Evolutionary conservation across 2,888 invertebrate genomes (phyloP).

Genomic region (Prenolepis imparis): DNA sequence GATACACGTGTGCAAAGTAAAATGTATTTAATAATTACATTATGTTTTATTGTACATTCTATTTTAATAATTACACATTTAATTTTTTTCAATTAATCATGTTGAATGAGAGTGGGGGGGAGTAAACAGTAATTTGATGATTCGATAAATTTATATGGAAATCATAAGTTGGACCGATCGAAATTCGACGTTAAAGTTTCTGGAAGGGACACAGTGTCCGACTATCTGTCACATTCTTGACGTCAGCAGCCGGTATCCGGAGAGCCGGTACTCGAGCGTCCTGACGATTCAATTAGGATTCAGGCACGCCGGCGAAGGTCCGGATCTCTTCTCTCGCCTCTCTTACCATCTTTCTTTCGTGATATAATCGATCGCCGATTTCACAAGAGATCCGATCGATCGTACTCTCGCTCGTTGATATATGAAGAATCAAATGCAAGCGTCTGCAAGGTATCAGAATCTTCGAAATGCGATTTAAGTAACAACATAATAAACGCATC

Average conservation of each 20-base stretch:
- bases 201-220: constrained; percentile 75
- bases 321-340: constrained; percentile 58
- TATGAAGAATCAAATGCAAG: constrained; percentile 64
- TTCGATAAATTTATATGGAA: constrained; percentile 65
- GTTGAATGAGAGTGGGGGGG: not conserved
- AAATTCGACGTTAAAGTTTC: constrained; percentile 68
- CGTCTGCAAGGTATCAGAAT: constrained; percentile 34
- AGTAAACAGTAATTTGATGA: constrained; percentile 3
- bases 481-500: constrained; percentile 35
- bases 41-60: not conserved
- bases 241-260: constrained; percentile 76
- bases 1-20: not conserved
- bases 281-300: constrained; percentile 85
- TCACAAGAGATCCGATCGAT: constrained; percentile 70
- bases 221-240: constrained; percentile 82
- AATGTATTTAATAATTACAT: not conserved
- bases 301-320: constrained; percentile 77
- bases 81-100: constrained; percentile 16
- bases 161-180: constrained; percentile 62
- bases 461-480: constrained; percentile 15
- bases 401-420: constrained; percentile 71
- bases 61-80: not conserved
- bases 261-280: constrained; percentile 73
- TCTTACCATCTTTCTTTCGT: constrained; percentile 64
- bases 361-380: constrained; percentile 80